A percentile compares a stretch with the other conserved stretches of the same genome.
Evolutionary conservation across 2,797 vertebrate genomes (phyloP).

Genomic region (Macrochelys suwanniensis): DNA sequence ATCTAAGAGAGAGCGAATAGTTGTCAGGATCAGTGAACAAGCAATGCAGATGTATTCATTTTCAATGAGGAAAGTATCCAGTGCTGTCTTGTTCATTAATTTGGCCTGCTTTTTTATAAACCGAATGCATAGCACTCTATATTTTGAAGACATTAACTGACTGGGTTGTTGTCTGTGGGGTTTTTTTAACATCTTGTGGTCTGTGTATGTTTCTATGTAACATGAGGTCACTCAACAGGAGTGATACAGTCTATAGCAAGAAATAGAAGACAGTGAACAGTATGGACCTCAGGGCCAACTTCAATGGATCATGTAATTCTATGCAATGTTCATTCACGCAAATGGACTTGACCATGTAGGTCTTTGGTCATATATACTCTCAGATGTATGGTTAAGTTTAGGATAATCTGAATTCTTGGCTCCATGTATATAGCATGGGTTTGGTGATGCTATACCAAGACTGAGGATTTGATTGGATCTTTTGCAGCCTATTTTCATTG

Average conservation of each 20-base stretch:
- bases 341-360: not conserved
- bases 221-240: not conserved
- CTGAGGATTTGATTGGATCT: not conserved
- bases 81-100: not conserved
- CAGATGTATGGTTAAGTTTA: not conserved
- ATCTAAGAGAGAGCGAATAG: not conserved
- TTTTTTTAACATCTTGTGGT: not conserved
- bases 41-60: not conserved
- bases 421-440: accelerated
- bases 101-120: not conserved
- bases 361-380: not conserved
- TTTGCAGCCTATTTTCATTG: not conserved
- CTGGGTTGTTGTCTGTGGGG: not conserved
- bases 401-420: not conserved
- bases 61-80: not conserved
- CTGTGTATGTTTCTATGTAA: not conserved
- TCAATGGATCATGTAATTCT: not conserved
- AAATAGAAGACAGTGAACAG: not conserved
- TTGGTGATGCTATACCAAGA: not conserved
- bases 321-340: not conserved
- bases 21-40: not conserved
- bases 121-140: not conserved
- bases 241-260: accelerated
- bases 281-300: not conserved
- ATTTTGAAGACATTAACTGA: not conserved